Evolutionary conservation across 2,888 invertebrate species (phyloP).

Genomic region (Drosophila stalkeri): DNA sequence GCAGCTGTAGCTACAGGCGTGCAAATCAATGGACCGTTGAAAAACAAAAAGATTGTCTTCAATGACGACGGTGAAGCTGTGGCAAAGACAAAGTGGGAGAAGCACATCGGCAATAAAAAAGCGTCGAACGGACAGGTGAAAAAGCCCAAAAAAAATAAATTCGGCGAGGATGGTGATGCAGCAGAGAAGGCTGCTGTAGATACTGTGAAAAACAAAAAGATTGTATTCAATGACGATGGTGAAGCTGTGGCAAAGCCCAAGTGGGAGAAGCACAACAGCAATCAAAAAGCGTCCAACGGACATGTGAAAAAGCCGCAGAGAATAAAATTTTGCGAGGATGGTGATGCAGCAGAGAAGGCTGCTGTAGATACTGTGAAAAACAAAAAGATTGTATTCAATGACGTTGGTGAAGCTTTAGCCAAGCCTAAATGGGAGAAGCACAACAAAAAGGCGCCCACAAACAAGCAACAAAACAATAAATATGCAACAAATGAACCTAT

Average conservation of each 20-base stretch:
- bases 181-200: conserved; percentile 10
- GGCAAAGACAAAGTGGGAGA: conserved; percentile 40
- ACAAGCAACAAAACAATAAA: conserved; percentile 37
- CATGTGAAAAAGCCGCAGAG: conserved; percentile 37
- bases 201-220: conserved; percentile 76
- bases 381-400: conserved; percentile 82
- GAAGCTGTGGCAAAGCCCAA: conserved; percentile 48
- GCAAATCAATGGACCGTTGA: conserved; percentile 49
- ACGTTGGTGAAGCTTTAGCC: conserved; percentile 68
- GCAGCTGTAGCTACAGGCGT: conserved; percentile 63
- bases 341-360: neutral
- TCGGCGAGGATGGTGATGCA: conserved; percentile 29
- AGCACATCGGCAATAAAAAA: conserved; percentile 48
- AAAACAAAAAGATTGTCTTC: conserved; percentile 83
- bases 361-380: conserved; percentile 60
- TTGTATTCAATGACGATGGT: conserved; percentile 81
- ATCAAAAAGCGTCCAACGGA: conserved; percentile 8
- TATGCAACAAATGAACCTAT: neutral
- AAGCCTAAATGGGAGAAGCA: conserved; percentile 41
- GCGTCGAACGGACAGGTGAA: conserved; percentile 19
- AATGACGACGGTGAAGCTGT: conserved; percentile 76
- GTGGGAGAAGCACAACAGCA: conserved; percentile 47
- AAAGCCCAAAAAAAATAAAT: conserved; percentile 45
- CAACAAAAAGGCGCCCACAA: neutral
- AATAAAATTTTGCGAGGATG: conserved; percentile 45